A percentile compares a stretch with the other conserved stretches of the same genome.
These are phyloP conservation scores for Danio tinwini DNA, from an alignment of 2,797 vertebrate genomes.

Conservation along the genomic window DNA sequence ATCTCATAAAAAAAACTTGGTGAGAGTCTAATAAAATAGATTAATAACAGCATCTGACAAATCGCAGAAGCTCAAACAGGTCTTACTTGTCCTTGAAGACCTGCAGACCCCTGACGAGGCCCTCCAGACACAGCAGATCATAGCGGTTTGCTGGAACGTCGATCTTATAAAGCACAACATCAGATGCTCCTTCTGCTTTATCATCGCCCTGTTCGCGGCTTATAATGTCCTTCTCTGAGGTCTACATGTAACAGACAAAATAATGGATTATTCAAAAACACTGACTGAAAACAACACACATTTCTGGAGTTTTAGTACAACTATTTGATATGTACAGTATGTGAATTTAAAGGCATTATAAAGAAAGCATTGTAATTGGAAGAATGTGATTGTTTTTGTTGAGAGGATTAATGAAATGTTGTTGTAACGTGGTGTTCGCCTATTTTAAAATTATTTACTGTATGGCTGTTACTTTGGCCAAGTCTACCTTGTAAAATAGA, in stretches of 20 bases:
- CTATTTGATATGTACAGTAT: background rate
- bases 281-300: background rate
- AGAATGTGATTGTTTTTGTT: no score
- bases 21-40: no score
- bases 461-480: no score
- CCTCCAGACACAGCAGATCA: conserved; percentile 96
- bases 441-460: no score
- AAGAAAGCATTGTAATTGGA: no score
- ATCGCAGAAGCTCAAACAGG: background rate
- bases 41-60: background rate
- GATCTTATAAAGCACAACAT: conserved; percentile 92
- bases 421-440: no score
- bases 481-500: no score
- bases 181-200: conserved; percentile 90
- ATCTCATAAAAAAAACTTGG: no score
- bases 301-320: no score
- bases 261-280: background rate
- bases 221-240: conserved; percentile 94
- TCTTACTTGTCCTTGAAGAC: conserved; percentile 94
- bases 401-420: no score
- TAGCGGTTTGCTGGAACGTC: conserved; percentile 98
- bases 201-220: conserved; percentile 89
- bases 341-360: no score
- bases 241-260: conserved; percentile 69
- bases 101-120: conserved; percentile 91